These are phyloP conservation scores for Drosophila pseudotakahashii DNA, from an alignment of 2,888 invertebrate genomes.

Conservation along the genomic window DNA sequence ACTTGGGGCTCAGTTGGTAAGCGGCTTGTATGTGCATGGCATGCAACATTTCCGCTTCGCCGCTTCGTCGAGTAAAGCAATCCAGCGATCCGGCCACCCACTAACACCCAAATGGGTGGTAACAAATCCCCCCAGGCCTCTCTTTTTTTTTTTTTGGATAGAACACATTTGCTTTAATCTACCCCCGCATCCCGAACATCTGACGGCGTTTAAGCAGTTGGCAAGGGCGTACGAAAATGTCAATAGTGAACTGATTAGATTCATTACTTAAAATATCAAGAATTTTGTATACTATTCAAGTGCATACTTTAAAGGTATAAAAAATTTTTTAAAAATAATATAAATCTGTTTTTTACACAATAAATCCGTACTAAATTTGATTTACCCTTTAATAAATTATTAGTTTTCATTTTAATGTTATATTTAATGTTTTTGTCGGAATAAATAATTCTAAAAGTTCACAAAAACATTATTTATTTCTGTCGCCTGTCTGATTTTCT, in stretches of 20 bases:
- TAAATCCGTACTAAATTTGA: no score
- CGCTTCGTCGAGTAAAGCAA: conserved; percentile 5
- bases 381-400: no score
- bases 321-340: no score
- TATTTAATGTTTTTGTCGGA: no score
- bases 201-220: background rate
- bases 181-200: background rate
- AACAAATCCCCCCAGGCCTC: background rate
- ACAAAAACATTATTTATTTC: background rate
- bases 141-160: background rate
- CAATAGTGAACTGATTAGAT: background rate
- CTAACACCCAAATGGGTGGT: background rate
- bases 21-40: conserved; percentile 30
- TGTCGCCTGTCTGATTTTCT: conserved; percentile 4
- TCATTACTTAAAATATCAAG: no score
- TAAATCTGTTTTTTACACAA: no score
- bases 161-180: conserved; percentile 3
- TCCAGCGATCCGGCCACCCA: background rate
- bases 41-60: conserved; percentile 21
- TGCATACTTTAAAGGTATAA: no score
- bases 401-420: no score
- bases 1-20: conserved; percentile 9
- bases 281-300: no score
- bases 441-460: no score
- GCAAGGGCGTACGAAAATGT: background rate